These are phyloP conservation scores for Heliconius melpomene DNA, from an alignment of 1,140 invertebrate species.

Conservation along the genomic window DNA sequence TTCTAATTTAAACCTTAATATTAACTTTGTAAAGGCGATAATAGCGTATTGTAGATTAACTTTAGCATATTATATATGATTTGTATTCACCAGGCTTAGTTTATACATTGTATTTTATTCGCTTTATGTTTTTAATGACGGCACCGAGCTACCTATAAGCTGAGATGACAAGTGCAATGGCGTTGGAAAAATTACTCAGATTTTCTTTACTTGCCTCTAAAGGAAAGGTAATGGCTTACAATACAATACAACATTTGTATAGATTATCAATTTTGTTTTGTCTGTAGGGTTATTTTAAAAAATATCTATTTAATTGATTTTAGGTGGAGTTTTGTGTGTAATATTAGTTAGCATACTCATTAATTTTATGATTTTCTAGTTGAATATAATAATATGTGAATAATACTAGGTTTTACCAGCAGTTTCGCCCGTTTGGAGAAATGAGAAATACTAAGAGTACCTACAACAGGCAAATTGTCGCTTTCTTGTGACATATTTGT, in stretches of 20 bases:
- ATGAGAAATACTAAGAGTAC: too few relatives aligned
- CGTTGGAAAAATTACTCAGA: not conserved
- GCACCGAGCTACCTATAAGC: not conserved
- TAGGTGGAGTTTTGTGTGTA: too few relatives aligned
- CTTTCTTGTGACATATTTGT: too few relatives aligned
- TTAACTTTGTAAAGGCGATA: not conserved
- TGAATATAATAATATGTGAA: too few relatives aligned
- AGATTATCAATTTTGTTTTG: not conserved
- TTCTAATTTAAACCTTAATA: not conserved
- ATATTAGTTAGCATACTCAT: too few relatives aligned
- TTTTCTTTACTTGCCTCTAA: not conserved
- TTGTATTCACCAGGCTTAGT: not conserved
- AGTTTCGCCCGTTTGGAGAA: too few relatives aligned
- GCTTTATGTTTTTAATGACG: constrained; percentile 5
- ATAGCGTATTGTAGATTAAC: not conserved
- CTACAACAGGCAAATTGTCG: too few relatives aligned
- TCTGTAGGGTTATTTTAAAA: too few relatives aligned
- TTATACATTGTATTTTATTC: constrained; percentile 9
- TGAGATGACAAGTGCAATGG: constrained; percentile 7
- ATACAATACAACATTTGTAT: not conserved
- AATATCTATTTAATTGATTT: too few relatives aligned
- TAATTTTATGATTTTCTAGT: too few relatives aligned
- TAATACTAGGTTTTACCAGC: too few relatives aligned
- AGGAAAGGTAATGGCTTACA: not conserved
- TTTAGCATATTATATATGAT: not conserved